Percentiles rank a stretch among this genome's conserved stretches.
These are phyloP conservation scores for Podiceps cristatus DNA, from an alignment of 2,113 vertebrate species.

Conservation along the genomic window DNA sequence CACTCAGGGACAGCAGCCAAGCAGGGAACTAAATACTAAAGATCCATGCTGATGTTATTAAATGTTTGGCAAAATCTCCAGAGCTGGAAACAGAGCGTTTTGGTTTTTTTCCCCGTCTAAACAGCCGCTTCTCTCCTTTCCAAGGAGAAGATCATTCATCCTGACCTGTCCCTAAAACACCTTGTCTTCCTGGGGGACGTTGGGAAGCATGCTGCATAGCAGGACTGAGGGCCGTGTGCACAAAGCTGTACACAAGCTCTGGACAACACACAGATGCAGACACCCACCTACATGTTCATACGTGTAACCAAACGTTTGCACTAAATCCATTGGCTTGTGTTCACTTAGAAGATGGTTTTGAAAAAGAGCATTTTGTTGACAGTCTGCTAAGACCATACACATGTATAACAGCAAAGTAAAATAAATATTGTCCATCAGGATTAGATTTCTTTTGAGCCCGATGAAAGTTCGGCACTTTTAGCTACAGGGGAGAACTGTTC, in stretches of 20 bases:
- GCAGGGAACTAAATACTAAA: background rate
- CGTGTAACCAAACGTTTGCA: background rate
- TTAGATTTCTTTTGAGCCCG: background rate
- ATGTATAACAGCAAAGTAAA: background rate
- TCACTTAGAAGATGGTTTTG: background rate
- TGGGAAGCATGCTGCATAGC: background rate
- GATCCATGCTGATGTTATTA: background rate
- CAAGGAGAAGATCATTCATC: background rate
- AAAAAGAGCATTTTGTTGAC: background rate
- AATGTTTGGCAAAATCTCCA: background rate
- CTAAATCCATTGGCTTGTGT: background rate
- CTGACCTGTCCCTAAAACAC: background rate
- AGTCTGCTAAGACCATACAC: background rate
- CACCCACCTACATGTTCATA: background rate
- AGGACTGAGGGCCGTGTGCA: background rate
- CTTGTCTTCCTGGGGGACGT: background rate
- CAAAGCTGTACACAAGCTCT: background rate
- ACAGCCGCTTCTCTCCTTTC: background rate
- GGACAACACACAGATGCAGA: background rate
- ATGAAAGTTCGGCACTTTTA: background rate
- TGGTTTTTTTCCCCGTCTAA: background rate
- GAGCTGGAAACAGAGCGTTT: background rate
- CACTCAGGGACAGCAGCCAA: background rate
- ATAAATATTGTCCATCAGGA: background rate
- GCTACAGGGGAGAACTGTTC: background rate